Percentiles rank a stretch among this genome's conserved stretches.
Conservation (phyloP, 2,113 vertebrate species). For the Caretta caretta region DNA sequence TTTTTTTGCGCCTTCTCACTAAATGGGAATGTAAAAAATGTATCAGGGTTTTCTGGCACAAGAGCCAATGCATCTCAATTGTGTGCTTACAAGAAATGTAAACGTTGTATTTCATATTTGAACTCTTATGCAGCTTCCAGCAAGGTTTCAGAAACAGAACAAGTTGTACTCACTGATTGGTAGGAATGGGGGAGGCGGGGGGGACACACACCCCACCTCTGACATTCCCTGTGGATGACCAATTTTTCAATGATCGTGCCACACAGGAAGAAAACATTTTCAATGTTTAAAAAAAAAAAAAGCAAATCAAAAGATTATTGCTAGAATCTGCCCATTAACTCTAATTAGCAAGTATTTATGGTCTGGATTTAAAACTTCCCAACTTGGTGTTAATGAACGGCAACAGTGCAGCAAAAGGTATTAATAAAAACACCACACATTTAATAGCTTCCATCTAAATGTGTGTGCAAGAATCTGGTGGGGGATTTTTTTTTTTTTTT, state of each 20-base stretch:
- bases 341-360: conserved; percentile 57
- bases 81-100: conserved; percentile 31
- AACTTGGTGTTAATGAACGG: conserved; percentile 53
- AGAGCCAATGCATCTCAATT: conserved; percentile 51
- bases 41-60: conserved; percentile 18
- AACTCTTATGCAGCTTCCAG: neutral
- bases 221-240: conserved; percentile 35
- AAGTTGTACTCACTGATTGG: conserved; percentile 34
- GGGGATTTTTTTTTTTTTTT: neutral
- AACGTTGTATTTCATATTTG: conserved; percentile 20
- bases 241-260: conserved; percentile 59
- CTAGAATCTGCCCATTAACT: conserved; percentile 59
- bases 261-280: neutral
- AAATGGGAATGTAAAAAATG: conserved; percentile 58
- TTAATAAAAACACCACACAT: conserved; percentile 36
- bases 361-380: conserved; percentile 62
- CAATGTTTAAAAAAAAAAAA: neutral
- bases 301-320: conserved; percentile 48
- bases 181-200: neutral
- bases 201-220: neutral
- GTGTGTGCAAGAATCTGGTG: neutral
- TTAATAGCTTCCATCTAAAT: neutral
- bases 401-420: conserved; percentile 42
- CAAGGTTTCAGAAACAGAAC: conserved; percentile 22
- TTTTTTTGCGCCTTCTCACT: neutral